Conservation (phyloP, 1,140 invertebrate genomes). For the Drosophila ironensis region DNA sequence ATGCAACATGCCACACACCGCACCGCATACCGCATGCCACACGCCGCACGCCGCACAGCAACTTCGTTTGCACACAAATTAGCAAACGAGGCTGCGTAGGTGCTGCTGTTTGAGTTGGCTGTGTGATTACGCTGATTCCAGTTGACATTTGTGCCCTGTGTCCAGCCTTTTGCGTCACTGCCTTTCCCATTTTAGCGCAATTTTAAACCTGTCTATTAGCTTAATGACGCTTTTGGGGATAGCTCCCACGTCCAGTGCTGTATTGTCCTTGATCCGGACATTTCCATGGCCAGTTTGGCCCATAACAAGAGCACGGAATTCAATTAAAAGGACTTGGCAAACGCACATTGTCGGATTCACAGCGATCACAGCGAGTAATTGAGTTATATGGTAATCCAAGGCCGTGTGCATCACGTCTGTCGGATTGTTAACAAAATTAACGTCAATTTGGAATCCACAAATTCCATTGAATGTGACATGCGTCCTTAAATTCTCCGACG, state of each 20-base stretch:
- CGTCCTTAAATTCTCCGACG: too few relatives aligned
- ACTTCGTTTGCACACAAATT: slow-evolving; percentile 32
- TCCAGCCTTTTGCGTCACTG: slow-evolving; percentile 20
- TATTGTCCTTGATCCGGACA: neutral
- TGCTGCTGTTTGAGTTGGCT: neutral
- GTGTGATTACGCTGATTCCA: slow-evolving; percentile 4
- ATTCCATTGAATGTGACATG: too few relatives aligned
- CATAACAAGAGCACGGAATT: neutral
- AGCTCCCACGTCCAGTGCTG: neutral
- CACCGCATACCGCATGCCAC: too few relatives aligned
- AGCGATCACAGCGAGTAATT: neutral
- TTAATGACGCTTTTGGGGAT: neutral
- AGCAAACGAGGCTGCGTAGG: slow-evolving; percentile 9
- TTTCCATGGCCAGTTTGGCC: neutral
- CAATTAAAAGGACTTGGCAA: neutral
- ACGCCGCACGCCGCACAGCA: too few relatives aligned
- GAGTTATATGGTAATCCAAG: too few relatives aligned
- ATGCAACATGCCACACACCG: slow-evolving; percentile 9
- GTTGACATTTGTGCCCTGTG: slow-evolving; percentile 8
- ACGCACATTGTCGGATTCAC: neutral
- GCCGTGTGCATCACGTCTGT: neutral
- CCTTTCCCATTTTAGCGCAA: slow-evolving; percentile 2
- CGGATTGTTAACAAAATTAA: too few relatives aligned
- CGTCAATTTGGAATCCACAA: too few relatives aligned
- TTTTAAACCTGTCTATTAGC: slow-evolving; percentile 10